These are phyloP conservation scores for Sphaerodactylus townsendi DNA, from an alignment of 2,113 vertebrate species.

Conservation along the genomic window DNA sequence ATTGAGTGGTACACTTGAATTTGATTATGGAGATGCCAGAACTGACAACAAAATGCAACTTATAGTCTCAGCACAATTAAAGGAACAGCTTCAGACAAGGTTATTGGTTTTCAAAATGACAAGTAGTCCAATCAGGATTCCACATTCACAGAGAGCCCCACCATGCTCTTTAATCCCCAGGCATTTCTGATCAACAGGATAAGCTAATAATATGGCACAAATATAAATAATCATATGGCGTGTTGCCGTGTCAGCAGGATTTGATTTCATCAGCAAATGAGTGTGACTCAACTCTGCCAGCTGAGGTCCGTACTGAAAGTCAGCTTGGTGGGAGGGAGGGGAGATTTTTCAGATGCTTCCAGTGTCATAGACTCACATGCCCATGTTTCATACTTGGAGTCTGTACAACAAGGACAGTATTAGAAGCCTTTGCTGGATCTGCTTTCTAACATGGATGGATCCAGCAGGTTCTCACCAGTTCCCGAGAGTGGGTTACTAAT, in stretches of 20 bases:
- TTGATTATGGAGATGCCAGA: background rate
- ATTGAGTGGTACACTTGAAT: background rate
- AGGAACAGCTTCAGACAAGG: background rate
- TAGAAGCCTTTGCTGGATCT: background rate
- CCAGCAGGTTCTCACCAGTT: too few relatives aligned
- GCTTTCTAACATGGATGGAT: background rate
- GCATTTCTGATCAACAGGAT: background rate
- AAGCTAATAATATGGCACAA: slow-evolving; percentile 4
- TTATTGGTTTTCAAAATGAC: background rate
- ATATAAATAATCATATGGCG: slow-evolving; percentile 6
- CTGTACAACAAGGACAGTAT: too few relatives aligned
- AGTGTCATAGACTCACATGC: background rate
- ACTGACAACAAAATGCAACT: background rate
- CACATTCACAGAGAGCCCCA: background rate
- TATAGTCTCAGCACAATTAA: rapidly evolving
- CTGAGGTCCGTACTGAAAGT: background rate
- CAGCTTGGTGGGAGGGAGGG: background rate
- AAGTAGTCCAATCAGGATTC: background rate
- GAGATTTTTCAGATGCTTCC: background rate
- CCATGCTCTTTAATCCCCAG: background rate
- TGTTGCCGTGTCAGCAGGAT: background rate
- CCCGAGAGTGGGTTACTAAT: too few relatives aligned
- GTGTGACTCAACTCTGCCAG: background rate
- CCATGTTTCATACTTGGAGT: background rate
- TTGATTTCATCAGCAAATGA: background rate